Evolutionary conservation across 1,140 invertebrate genomes (phyloP), one percentile per base, ranked within the genome.

Genomic region (Heterodera carotae): DNA sequence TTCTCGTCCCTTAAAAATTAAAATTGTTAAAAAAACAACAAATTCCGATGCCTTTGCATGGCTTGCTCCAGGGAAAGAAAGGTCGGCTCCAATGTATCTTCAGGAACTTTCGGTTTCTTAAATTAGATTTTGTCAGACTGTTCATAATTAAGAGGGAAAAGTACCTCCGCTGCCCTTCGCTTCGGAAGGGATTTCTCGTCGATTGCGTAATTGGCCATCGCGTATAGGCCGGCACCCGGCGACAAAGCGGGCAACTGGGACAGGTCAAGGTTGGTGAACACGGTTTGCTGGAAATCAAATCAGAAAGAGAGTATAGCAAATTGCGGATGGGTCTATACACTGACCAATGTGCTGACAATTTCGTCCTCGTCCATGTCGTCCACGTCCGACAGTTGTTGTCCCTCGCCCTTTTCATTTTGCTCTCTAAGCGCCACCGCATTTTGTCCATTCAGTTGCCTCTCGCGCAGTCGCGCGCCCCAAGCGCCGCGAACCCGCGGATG

Each of bases 161-260:
- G 12, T 0, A 73, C 29, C 34, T 71, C 68, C 25, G 64, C 56
- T 56, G 34, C 33, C 31, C 25, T 27, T 43, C 39, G 6, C 43
- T 79, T 79, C 71, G 22, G 69, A 27, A 27, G 25, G 71, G 79
- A 80, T 27, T 80, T 77, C 48, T 39, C 66, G 1, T 79, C 78
- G 29, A 79, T 53, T 29, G 79, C 56, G 34, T 79, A 79, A 68
- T 81, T 81, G 25, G 78, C 78, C 59, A 79, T 60, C n/a, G 68
- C 78, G 31, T 81, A 66, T 6, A 69, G 67, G 10, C 39, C 39
- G 31, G 72, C 77, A 1, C 67, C 48, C 12, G 77, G 77, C 31
- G 75, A 78, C 22, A 78, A 43, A n/a, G 74, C 7, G 33, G 75
- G n/a, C 60, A 78, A 60, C n/a, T 77, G 64, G 84, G 33, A 33